Conservation (phyloP, 2,888 invertebrate species). For the Lutraria lutraria region DNA sequence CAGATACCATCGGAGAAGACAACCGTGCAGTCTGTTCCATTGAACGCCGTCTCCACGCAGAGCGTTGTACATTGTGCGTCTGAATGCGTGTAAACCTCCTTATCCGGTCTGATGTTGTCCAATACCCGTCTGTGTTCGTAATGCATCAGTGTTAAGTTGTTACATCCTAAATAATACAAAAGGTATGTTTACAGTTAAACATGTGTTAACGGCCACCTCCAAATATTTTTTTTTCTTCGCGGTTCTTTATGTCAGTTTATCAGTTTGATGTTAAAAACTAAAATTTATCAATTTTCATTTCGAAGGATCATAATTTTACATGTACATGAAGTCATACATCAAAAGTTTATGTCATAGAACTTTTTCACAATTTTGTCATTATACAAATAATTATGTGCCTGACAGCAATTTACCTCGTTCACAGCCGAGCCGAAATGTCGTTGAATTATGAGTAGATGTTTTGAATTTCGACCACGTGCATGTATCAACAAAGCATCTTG, state of each 20-base stretch:
- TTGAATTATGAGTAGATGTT: not conserved
- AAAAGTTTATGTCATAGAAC: no score
- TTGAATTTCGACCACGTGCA: not conserved
- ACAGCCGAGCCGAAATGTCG: not conserved
- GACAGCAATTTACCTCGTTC: not conserved
- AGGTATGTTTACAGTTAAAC: no score
- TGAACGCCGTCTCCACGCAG: not conserved
- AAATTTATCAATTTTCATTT: no score
- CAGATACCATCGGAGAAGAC: not conserved
- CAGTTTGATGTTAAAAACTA: no score
- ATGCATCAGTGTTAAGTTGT: not conserved
- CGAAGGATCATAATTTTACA: no score
- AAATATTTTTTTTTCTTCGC: no score
- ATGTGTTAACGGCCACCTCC: no score
- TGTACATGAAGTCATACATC: no score
- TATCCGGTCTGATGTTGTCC: not conserved
- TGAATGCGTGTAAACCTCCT: not conserved
- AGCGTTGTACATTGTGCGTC: not conserved
- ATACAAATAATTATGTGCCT: no score
- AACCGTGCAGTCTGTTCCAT: not conserved
- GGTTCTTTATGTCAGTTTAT: no score
- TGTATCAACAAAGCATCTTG: not conserved
- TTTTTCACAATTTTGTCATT: no score
- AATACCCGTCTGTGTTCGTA: not conserved
- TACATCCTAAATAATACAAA: not conserved